These are phyloP conservation scores for Sternotherus odoratus DNA, from an alignment of 2,797 vertebrate genomes.

Conservation along the genomic window DNA sequence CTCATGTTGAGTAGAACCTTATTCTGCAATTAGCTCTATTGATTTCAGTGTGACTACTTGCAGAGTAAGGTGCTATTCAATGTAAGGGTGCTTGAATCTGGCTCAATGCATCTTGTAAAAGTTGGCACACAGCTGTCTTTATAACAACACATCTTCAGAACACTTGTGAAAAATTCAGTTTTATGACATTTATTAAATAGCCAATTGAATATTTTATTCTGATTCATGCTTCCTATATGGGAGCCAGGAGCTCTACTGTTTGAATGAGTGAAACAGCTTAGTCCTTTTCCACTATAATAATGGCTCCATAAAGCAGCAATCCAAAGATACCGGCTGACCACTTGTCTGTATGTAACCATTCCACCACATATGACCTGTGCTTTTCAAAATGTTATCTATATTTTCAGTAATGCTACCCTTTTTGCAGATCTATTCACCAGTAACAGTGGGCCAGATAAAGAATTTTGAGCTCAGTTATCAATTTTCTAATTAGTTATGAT, in stretches of 20 bases:
- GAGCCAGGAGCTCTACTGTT: not conserved
- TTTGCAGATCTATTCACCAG: not conserved
- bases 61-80: not conserved
- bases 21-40: not conserved
- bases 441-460: not conserved
- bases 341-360: not conserved
- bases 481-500: not conserved
- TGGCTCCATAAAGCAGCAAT: not conserved
- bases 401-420: not conserved
- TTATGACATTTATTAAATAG: not conserved
- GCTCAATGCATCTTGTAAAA: not conserved
- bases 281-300: slow-evolving; percentile 1
- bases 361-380: not conserved
- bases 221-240: not conserved
- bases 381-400: not conserved
- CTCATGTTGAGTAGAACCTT: not conserved
- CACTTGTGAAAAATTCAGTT: slow-evolving; percentile 24
- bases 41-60: not conserved
- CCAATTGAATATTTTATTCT: slow-evolving; percentile 13
- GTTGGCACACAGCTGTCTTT: not conserved
- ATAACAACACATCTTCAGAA: not conserved
- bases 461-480: not conserved
- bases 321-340: not conserved
- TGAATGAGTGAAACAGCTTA: not conserved
- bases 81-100: not conserved